Conservation (phyloP, 2,113 vertebrate species). For the Notothenia coriiceps region DNA sequence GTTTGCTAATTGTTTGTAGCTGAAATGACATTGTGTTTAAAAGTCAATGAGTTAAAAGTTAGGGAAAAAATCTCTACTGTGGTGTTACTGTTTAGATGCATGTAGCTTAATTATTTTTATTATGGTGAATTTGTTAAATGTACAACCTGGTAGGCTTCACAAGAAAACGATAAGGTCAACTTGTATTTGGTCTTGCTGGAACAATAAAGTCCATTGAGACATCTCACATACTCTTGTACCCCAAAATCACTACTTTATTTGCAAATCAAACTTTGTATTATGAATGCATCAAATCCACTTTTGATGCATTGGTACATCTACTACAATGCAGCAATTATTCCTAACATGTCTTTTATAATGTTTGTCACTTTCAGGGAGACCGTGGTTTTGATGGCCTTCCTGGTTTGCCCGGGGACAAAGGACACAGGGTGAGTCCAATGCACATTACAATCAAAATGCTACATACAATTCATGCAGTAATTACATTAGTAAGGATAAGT, state of each 20-base stretch:
- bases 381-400: conserved; percentile 98
- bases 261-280: background rate
- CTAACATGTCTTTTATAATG: background rate
- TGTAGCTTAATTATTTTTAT: background rate
- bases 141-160: background rate
- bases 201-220: background rate
- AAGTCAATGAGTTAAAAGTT: background rate
- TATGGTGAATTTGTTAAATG: background rate
- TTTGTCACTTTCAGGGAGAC: conserved; percentile 88
- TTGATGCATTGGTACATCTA: background rate
- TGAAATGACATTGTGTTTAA: background rate
- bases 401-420: conserved; percentile 97
- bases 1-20: background rate
- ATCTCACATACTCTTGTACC: background rate
- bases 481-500: background rate
- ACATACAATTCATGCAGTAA: background rate
- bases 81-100: background rate
- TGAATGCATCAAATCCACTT: background rate
- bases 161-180: background rate
- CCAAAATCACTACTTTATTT: background rate
- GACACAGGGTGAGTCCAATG: conserved; percentile 89
- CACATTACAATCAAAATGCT: rapidly evolving
- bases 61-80: background rate
- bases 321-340: background rate
- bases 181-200: background rate